phyloP scores from a whole-genome alignment of 2,113 vertebrate species.

The Dendrocopos noguchii region DNA sequence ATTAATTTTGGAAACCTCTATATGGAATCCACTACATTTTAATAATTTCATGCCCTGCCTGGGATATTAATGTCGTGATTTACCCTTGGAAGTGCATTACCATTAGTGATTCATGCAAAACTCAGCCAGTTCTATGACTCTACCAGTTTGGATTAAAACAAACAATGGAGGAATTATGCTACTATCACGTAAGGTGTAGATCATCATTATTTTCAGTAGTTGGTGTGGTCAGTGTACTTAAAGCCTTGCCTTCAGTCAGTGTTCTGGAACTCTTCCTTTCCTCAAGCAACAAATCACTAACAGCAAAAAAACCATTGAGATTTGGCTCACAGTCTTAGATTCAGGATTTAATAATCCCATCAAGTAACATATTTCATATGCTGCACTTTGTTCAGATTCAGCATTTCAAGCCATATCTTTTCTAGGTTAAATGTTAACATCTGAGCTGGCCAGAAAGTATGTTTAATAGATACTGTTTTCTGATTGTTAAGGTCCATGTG shows the following conservation, averaged over 20 bases:
- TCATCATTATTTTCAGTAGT: background rate
- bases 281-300: background rate
- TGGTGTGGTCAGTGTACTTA: background rate
- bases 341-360: background rate
- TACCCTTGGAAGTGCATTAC: conserved; percentile 67
- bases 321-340: background rate
- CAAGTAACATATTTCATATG: background rate
- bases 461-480: conserved; percentile 11
- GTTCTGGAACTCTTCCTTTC: conserved; percentile 16
- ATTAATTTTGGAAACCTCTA: conserved; percentile 64
- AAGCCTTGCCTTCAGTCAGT: conserved; percentile 1
- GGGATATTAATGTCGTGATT: conserved; percentile 69
- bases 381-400: background rate
- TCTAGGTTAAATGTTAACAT: background rate
- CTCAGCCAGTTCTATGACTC: conserved; percentile 25
- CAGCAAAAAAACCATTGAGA: background rate
- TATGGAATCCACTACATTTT: conserved; percentile 60
- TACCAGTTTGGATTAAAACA: conserved; percentile 66
- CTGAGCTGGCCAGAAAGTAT: background rate
- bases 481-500: background rate
- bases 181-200: background rate
- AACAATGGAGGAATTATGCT: background rate
- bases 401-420: background rate
- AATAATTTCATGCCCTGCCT: conserved; percentile 71
- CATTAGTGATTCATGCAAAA: conserved; percentile 60